phyloP scores from a whole-genome alignment of 1,140 invertebrate genomes.

The Rhynchophorus ferrugineus region DNA sequence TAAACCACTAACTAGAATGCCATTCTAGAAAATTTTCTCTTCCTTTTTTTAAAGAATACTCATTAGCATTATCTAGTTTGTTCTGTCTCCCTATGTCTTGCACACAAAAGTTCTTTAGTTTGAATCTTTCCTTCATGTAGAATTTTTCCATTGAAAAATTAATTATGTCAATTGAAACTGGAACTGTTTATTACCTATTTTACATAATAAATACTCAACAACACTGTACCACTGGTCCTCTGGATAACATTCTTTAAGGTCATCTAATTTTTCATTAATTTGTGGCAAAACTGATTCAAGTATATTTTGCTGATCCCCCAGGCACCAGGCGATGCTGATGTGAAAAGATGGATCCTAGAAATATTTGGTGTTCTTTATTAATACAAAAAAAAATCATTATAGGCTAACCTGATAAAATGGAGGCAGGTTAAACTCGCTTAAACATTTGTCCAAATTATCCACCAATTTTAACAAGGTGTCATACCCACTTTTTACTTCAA shows the following conservation, averaged over 20 bases:
- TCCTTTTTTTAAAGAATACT: no score
- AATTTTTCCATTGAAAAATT: no score
- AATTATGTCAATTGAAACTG: conserved; percentile 31
- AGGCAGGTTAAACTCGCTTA: conserved; percentile 59
- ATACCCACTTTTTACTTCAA: conserved; percentile 48
- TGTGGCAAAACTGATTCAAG: conserved; percentile 40
- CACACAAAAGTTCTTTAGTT: no score
- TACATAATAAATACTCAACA: conserved; percentile 39
- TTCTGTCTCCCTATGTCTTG: no score
- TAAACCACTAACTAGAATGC: no score
- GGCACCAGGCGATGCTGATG: conserved; percentile 58
- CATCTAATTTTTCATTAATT: conserved; percentile 40
- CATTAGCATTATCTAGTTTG: no score
- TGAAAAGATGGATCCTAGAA: conserved; percentile 64
- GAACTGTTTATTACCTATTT: conserved; percentile 45
- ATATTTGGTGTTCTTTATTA: conserved; percentile 9
- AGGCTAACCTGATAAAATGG: conserved; percentile 48
- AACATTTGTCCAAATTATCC: conserved; percentile 48
- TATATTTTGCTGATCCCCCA: conserved; percentile 50
- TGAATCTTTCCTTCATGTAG: no score
- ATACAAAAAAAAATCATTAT: background rate
- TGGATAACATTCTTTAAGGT: conserved; percentile 33
- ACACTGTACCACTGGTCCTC: conserved; percentile 35
- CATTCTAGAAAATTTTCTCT: no score
- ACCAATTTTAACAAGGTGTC: conserved; percentile 47